phyloP scores from a whole-genome alignment of 2,888 invertebrate genomes.

The Phoenoteleia sp. region DNA sequence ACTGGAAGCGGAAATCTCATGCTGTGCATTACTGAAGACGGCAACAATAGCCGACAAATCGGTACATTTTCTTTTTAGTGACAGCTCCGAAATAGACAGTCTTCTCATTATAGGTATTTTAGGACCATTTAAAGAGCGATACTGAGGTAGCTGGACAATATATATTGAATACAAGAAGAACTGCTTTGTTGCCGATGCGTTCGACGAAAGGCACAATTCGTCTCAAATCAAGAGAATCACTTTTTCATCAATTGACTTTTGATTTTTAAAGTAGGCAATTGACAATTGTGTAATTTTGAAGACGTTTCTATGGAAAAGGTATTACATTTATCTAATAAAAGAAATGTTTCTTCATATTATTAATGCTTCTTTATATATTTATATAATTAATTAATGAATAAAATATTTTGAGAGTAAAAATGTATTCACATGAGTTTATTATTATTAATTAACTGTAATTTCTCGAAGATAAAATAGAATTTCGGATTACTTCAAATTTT shows the following conservation, averaged over 20 bases:
- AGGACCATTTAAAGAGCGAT: constrained; percentile 59
- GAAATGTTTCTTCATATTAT: too few species aligned
- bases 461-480: too few species aligned
- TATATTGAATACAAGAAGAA: constrained; percentile 42
- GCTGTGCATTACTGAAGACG: constrained; percentile 80
- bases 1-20: constrained; percentile 81
- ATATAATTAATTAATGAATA: too few species aligned
- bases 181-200: constrained; percentile 44
- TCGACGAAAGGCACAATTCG: constrained; percentile 55
- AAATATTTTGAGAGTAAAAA: too few species aligned
- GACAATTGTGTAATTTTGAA: neutral
- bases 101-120: constrained; percentile 57
- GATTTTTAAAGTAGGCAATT: constrained; percentile 40
- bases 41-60: constrained; percentile 64
- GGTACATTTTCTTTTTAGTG: constrained; percentile 51
- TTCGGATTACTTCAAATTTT: too few species aligned
- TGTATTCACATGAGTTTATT: too few species aligned
- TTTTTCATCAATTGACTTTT: constrained; percentile 53
- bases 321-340: too few species aligned
- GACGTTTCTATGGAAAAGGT: neutral
- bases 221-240: constrained; percentile 38
- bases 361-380: too few species aligned
- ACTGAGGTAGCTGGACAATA: constrained; percentile 54
- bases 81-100: constrained; percentile 41
- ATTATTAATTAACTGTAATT: too few species aligned